These are phyloP conservation scores for Cyanoramphus novaezelandiae DNA, from an alignment of 2,113 vertebrate genomes.

Conservation along the genomic window DNA sequence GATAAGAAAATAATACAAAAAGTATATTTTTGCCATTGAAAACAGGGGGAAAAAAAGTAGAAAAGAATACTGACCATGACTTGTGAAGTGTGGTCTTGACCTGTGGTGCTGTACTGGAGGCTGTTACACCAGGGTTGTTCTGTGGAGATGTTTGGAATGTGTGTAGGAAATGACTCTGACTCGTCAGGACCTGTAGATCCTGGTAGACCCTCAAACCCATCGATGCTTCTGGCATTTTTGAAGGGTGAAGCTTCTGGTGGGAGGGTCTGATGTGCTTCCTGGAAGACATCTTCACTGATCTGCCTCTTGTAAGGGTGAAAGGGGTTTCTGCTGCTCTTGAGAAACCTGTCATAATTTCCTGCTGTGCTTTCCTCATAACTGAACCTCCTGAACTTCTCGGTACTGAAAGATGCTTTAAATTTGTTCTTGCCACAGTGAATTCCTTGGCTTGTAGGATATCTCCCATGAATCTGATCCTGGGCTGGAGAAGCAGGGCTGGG, in stretches of 20 bases:
- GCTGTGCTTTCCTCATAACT: conserved; percentile 74
- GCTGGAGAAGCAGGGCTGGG: conserved; percentile 72
- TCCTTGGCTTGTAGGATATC: conserved; percentile 47
- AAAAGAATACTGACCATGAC: conserved; percentile 69
- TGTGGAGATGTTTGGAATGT: conserved; percentile 50
- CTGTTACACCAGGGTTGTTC: conserved; percentile 74
- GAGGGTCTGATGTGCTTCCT: conserved; percentile 58
- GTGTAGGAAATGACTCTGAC: conserved; percentile 59
- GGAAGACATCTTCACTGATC: conserved; percentile 79
- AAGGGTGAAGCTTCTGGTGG: conserved; percentile 71
- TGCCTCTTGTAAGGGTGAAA: conserved; percentile 89
- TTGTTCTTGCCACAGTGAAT: conserved; percentile 37
- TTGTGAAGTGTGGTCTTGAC: conserved; percentile 70
- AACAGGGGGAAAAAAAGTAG: fast-evolving
- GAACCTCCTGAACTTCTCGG: conserved; percentile 75
- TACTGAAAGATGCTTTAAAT: conserved; percentile 60
- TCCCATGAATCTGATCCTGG: conserved; percentile 64
- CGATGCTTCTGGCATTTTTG: conserved; percentile 65
- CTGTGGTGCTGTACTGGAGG: conserved; percentile 59
- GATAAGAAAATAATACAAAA: not conserved
- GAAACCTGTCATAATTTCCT: conserved; percentile 63
- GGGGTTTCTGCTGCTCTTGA: conserved; percentile 66
- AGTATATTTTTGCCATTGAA: fast-evolving
- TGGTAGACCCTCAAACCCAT: conserved; percentile 66
- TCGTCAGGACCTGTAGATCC: conserved; percentile 21